Percentiles rank a stretch among this genome's conserved stretches.
Conservation (phyloP, 2,113 vertebrate species). For the Chloropsis hardwickii region DNA sequence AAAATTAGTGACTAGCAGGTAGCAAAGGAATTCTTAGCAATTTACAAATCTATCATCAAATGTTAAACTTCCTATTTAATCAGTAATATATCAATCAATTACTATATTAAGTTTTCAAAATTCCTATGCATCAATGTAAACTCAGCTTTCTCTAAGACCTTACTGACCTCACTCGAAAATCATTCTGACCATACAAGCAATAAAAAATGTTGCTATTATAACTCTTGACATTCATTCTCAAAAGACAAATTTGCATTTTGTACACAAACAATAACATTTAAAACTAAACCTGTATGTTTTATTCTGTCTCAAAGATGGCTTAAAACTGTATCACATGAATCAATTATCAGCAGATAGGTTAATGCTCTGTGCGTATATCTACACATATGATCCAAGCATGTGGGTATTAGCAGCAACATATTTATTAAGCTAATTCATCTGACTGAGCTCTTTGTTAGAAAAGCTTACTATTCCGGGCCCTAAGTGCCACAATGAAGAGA, state of each 20-base stretch:
- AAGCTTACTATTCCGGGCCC: slow-evolving; percentile 52
- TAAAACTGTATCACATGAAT: slow-evolving; percentile 1
- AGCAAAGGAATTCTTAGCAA: slow-evolving; percentile 14
- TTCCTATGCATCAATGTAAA: neutral
- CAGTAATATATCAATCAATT: neutral
- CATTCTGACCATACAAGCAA: neutral
- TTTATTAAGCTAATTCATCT: slow-evolving; percentile 38
- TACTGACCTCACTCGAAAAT: slow-evolving; percentile 25
- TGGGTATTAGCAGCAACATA: neutral
- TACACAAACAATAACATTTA: neutral
- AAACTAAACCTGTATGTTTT: neutral
- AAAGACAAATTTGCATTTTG: slow-evolving; percentile 16
- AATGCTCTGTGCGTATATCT: neutral
- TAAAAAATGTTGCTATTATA: neutral
- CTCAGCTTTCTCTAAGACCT: slow-evolving; percentile 4
- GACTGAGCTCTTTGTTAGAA: slow-evolving; percentile 31
- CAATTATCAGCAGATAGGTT: slow-evolving; percentile 3
- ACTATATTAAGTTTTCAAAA: slow-evolving; percentile 24
- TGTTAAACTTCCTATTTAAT: slow-evolving; percentile 5
- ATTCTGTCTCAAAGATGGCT: neutral
- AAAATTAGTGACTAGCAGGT: neutral
- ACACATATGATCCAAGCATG: neutral
- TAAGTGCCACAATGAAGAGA: slow-evolving; percentile 52
- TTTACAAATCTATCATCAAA: neutral
- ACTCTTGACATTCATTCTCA: slow-evolving; percentile 20